phyloP scores from a whole-genome alignment of 2,888 invertebrate species.

The Eremobia ochroleuca region DNA sequence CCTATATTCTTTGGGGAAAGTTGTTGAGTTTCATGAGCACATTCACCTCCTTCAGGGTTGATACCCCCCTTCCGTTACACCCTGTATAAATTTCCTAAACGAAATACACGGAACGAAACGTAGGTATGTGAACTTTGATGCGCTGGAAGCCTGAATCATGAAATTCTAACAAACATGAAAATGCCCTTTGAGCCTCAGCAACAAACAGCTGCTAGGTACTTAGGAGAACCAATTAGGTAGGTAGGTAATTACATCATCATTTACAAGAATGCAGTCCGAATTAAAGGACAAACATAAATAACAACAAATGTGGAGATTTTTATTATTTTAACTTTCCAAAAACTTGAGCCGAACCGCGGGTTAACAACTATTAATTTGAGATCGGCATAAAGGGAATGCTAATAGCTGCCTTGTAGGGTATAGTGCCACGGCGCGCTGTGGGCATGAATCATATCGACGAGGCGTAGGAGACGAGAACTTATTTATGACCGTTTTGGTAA shows the following conservation, averaged over 20 bases:
- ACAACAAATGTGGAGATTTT: slow-evolving; percentile 58
- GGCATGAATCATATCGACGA: slow-evolving; percentile 79
- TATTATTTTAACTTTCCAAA: slow-evolving; percentile 62
- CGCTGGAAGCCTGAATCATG: slow-evolving; percentile 28
- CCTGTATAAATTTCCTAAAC: background rate
- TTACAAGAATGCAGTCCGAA: slow-evolving; percentile 45
- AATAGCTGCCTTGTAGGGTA: slow-evolving; percentile 82
- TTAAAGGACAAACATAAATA: slow-evolving; percentile 50
- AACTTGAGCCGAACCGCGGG: slow-evolving; percentile 57
- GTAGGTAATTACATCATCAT: slow-evolving; percentile 53
- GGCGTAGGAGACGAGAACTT: slow-evolving; percentile 79
- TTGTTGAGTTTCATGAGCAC: too few species aligned
- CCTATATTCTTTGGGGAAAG: too few species aligned
- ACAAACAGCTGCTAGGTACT: slow-evolving; percentile 7
- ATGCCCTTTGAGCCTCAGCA: background rate
- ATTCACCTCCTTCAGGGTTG: too few species aligned
- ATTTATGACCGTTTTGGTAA: slow-evolving; percentile 68
- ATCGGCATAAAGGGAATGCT: slow-evolving; percentile 82
- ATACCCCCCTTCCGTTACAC: too few species aligned
- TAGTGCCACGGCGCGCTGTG: slow-evolving; percentile 63
- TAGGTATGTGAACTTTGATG: background rate
- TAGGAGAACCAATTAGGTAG: background rate
- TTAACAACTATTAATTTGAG: slow-evolving; percentile 74
- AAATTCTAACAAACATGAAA: slow-evolving; percentile 9
- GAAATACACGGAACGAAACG: background rate